Evolutionary conservation across 2,113 vertebrate genomes (phyloP).

Genomic region (Pygoscelis antarcticus): DNA sequence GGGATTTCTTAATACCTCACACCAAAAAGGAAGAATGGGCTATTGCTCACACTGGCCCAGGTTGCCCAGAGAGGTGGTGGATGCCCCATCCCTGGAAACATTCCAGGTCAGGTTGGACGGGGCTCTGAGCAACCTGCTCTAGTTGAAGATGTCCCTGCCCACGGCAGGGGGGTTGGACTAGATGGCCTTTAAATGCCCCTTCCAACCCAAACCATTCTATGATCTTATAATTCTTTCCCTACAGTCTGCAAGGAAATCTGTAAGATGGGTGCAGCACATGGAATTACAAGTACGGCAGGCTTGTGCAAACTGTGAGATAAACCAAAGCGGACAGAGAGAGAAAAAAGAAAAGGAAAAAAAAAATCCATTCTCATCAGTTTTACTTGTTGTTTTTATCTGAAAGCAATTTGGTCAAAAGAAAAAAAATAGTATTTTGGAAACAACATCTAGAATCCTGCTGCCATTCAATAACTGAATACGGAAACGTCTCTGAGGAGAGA

Average conservation of each 20-base stretch:
- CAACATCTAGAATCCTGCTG: background rate
- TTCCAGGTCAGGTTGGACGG: background rate
- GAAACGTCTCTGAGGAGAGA: background rate
- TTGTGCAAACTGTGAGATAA: background rate
- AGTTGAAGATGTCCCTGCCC: background rate
- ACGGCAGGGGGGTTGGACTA: background rate
- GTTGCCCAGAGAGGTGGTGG: background rate
- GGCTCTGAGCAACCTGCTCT: background rate
- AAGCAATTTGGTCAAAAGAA: background rate
- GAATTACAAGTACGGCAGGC: background rate
- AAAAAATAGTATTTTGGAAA: background rate
- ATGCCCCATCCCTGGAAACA: background rate
- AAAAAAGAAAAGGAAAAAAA: background rate
- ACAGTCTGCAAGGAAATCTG: background rate
- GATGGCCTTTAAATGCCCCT: background rate
- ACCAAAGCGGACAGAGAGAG: background rate
- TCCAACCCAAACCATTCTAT: background rate
- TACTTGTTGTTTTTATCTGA: background rate
- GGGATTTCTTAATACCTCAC: background rate
- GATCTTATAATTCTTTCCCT: background rate
- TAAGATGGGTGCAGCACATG: background rate
- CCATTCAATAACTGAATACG: background rate
- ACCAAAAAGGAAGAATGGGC: background rate
- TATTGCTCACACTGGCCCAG: background rate
- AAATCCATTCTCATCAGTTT: background rate